A percentile compares a stretch with the other conserved stretches of the same genome.
Conservation (phyloP, 2,888 invertebrate species). For the Mimumesa dahlbomi region DNA sequence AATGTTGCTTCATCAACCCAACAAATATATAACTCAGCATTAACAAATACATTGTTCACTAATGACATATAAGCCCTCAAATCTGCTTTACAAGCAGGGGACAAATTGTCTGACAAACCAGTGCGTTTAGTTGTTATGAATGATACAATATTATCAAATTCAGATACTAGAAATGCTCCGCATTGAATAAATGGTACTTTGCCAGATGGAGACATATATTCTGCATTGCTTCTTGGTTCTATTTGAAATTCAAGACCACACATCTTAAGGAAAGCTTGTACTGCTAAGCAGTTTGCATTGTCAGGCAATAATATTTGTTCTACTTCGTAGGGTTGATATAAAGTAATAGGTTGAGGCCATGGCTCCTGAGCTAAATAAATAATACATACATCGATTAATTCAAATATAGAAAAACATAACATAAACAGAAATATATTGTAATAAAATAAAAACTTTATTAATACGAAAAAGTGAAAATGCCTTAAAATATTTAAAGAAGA, state of each 20-base stretch:
- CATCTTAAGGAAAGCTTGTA: conserved; percentile 96
- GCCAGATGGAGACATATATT: conserved; percentile 97
- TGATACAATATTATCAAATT: conserved; percentile 94
- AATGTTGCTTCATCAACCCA: conserved; percentile 92
- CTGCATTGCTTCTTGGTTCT: conserved; percentile 93
- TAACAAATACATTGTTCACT: conserved; percentile 92
- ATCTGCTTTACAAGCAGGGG: conserved; percentile 90
- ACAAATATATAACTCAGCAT: conserved; percentile 95
- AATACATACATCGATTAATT: too few relatives aligned
- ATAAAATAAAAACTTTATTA: too few relatives aligned
- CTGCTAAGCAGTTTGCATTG: conserved; percentile 95
- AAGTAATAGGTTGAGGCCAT: conserved; percentile 93
- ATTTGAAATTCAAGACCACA: conserved; percentile 91
- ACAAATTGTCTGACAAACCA: conserved; percentile 87
- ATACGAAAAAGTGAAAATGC: not conserved
- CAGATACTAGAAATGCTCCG: conserved; percentile 93
- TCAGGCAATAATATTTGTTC: conserved; percentile 97
- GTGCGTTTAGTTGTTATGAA: conserved; percentile 93
- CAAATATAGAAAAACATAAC: too few relatives aligned
- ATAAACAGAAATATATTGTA: too few relatives aligned
- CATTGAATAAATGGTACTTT: conserved; percentile 95
- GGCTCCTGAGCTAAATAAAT: conserved; percentile 89
- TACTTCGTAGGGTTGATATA: conserved; percentile 95
- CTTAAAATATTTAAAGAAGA: not conserved
- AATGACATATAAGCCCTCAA: conserved; percentile 96